Evolutionary conservation across 2,113 vertebrate genomes (phyloP).

Genomic region (Zosterops hypoxanthus): DNA sequence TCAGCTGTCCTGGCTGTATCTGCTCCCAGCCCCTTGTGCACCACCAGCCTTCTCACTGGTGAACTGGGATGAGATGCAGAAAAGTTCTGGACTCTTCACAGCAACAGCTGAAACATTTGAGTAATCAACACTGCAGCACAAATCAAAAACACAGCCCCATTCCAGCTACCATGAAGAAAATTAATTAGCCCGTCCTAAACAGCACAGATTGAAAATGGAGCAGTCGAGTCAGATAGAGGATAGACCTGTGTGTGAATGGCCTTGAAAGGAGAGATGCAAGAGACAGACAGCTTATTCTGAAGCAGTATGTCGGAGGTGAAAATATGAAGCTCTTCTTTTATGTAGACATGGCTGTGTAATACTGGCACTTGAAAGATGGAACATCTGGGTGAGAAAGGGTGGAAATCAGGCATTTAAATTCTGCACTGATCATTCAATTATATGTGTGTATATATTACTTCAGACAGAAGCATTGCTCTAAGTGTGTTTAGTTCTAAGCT

Average conservation of each 20-base stretch:
- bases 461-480: background rate
- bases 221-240: too few relatives aligned
- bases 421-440: background rate
- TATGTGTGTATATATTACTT: background rate
- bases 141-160: background rate
- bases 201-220: background rate
- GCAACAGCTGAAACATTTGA: background rate
- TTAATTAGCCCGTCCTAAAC: background rate
- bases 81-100: background rate
- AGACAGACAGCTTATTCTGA: background rate
- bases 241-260: background rate
- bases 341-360: background rate
- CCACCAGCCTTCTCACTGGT: rapidly evolving
- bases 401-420: background rate
- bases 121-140: background rate
- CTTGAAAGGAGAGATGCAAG: background rate
- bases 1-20: background rate
- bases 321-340: background rate
- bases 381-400: background rate
- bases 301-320: background rate
- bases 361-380: background rate
- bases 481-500: background rate
- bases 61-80: background rate
- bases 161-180: background rate
- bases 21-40: rapidly evolving